phyloP scores from a whole-genome alignment of 2,888 invertebrate species.

The Campoletis raptor region DNA sequence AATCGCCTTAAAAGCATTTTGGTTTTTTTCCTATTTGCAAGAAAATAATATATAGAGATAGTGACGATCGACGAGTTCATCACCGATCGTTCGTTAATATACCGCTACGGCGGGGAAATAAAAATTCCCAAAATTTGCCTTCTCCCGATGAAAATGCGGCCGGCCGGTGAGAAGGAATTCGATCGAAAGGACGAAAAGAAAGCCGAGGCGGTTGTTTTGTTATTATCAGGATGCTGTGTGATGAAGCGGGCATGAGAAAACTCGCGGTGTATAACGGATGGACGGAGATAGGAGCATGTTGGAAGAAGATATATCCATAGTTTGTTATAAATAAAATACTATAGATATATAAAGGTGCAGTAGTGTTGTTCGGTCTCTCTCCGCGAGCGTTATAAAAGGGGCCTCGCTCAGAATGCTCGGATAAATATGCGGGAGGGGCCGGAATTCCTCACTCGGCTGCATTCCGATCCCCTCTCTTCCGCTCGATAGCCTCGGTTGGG shows the following conservation, averaged over 20 bases:
- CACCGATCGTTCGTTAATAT: too few relatives aligned
- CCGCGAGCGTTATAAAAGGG: background rate
- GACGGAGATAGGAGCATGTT: background rate
- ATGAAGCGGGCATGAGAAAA: background rate
- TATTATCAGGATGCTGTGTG: background rate
- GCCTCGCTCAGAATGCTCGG: constrained; percentile 67
- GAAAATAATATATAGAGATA: too few relatives aligned
- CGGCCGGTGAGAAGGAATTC: too few relatives aligned
- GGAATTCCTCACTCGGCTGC: constrained; percentile 85
- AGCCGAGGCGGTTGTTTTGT: too few relatives aligned
- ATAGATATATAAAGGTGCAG: too few relatives aligned
- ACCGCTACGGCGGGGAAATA: too few relatives aligned
- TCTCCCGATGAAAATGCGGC: too few relatives aligned
- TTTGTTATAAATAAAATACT: background rate
- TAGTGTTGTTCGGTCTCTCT: background rate
- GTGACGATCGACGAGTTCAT: too few relatives aligned
- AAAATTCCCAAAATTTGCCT: too few relatives aligned
- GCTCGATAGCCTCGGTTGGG: background rate
- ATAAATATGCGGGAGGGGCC: constrained; percentile 85
- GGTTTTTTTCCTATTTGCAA: too few relatives aligned
- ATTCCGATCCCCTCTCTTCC: constrained; percentile 80
- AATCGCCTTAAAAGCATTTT: too few relatives aligned
- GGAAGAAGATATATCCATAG: background rate
- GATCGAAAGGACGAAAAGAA: too few relatives aligned
- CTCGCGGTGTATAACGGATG: background rate